Conservation (phyloP, 2,113 vertebrate genomes). For the Madoqua kirkii region DNA sequence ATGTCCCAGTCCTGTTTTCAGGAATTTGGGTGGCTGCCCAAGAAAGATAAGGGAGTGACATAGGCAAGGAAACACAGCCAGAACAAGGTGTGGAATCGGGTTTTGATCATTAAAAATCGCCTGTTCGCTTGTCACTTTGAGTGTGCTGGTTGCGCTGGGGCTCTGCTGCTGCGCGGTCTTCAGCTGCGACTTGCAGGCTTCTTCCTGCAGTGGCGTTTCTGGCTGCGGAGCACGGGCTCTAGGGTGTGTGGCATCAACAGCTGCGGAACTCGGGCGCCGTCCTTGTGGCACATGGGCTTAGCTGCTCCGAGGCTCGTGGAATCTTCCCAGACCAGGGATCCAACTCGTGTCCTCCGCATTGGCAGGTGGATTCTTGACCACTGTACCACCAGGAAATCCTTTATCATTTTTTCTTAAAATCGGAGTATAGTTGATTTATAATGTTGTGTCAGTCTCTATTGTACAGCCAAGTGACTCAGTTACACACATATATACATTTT, state of each 20-base stretch:
- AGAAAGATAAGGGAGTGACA: background rate
- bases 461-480: background rate
- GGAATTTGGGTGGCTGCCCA: background rate
- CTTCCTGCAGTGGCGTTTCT: background rate
- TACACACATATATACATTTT: background rate
- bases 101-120: background rate
- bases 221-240: background rate
- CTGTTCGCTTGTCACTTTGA: rapidly evolving
- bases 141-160: background rate
- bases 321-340: background rate
- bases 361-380: background rate
- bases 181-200: rapidly evolving
- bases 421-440: background rate
- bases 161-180: background rate
- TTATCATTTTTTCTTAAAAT: too few species aligned
- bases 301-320: background rate
- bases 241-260: background rate
- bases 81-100: background rate
- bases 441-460: background rate
- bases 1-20: background rate
- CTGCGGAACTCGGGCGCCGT: background rate
- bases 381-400: background rate
- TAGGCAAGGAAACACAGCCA: too few species aligned
- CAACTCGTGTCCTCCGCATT: background rate
- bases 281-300: background rate